Evolutionary conservation across 2,888 invertebrate species (phyloP).

Genomic region (Tinea trinotella): DNA sequence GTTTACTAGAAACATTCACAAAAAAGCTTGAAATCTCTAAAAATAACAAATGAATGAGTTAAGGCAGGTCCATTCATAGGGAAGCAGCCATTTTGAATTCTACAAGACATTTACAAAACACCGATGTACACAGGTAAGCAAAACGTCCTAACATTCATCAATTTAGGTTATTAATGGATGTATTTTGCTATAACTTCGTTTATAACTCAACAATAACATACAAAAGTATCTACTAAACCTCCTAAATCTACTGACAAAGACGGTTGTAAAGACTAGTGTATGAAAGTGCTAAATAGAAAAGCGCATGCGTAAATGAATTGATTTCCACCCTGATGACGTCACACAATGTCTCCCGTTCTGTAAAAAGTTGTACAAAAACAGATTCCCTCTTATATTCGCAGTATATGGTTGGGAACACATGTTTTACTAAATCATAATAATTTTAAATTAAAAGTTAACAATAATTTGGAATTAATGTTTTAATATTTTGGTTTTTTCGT

Average conservation of each 20-base stretch:
- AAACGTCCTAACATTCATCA: too few relatives aligned
- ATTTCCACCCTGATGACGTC: conserved; percentile 59
- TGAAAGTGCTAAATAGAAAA: too few relatives aligned
- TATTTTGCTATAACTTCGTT: too few relatives aligned
- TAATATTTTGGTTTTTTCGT: too few relatives aligned
- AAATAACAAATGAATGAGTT: conserved; percentile 55
- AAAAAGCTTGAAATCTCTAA: conserved; percentile 28
- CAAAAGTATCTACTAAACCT: too few relatives aligned
- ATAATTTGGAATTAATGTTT: neutral
- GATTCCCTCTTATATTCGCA: conserved; percentile 21
- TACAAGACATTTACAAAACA: neutral
- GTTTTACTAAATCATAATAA: neutral
- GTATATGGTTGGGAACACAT: neutral
- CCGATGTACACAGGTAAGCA: too few relatives aligned
- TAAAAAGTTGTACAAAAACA: conserved; percentile 16
- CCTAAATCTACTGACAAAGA: too few relatives aligned
- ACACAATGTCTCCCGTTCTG: conserved; percentile 42
- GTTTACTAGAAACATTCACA: neutral
- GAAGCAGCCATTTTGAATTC: conserved; percentile 43
- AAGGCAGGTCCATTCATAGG: conserved; percentile 53
- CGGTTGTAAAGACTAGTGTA: neutral
- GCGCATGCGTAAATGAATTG: conserved; percentile 59
- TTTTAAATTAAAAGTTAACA: neutral
- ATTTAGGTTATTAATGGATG: too few relatives aligned
- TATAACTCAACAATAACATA: too few relatives aligned